Base-by-base conservation (phyloP, 2,797 vertebrate genomes). In the Thamnophis elegans region DNA sequence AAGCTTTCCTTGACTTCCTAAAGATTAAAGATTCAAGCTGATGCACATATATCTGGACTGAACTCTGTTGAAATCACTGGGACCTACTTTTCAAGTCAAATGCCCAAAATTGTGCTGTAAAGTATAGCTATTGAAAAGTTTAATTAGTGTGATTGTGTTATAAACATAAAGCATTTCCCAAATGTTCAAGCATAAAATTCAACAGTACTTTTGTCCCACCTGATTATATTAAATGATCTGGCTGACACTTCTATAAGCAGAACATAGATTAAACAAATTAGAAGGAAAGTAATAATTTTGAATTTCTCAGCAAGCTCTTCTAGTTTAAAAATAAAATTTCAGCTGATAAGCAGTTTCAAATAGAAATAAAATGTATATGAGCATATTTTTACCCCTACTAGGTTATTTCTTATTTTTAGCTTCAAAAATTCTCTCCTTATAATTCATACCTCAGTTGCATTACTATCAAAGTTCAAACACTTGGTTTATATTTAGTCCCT, bases 331-430 rank as follows among this genome's bases (percentile, higher is more conserved):
- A 16, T 92, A 1, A 13, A 18, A 92, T 95, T 95, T 92, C 36
- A 92, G 73, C 22, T 58, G 56, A 14, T 92, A 92, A 13, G 55
- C 91, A 47, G 42, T 26, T 85, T 25, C 0, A 82, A 82, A 93
- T 94, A 94, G 91, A 94, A 94, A 92, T 93, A 88, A 93, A 92
- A 51, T 91, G 73, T 94, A 89, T 1, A 20, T 93, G 82, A 88
- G 91, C 92, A 13, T 59, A 7, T 93, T 93, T 95, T 89, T 5
- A 59, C 90, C 93, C 1, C 51, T 65, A 94, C 68, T 60, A 95
- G 20, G 22, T 92, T 91, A 16, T 9, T 7, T 93, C 94, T 90
- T 94, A 85, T 92, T 94, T 94, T 55, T 13, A 93, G 93, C 54
- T 88, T 90, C 85, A 93, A 89, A 25, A 88, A 16, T 87, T 93